Conservation (phyloP, 2,113 vertebrate species). For the Alligator mississippiensis region DNA sequence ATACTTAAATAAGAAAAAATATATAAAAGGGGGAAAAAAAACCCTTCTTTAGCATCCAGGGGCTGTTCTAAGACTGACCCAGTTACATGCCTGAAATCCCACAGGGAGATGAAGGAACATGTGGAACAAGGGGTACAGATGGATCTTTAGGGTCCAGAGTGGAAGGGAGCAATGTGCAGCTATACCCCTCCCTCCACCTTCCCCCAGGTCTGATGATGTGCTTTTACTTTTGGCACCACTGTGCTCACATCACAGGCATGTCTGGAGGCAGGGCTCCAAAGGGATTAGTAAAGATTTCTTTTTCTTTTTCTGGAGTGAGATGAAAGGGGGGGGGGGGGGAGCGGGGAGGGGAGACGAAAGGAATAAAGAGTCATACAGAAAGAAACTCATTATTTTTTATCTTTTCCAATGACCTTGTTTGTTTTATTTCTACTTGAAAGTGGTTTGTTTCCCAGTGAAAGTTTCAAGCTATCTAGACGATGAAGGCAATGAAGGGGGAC, state of each 20-base stretch:
- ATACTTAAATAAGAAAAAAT: background rate
- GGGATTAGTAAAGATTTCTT: conserved; percentile 74
- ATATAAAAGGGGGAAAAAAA: background rate
- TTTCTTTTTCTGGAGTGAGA: conserved; percentile 70
- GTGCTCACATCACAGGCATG: background rate
- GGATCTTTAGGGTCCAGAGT: background rate
- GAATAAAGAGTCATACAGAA: conserved; percentile 46
- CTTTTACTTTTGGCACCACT: background rate
- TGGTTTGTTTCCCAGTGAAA: conserved; percentile 27
- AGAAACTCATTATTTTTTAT: conserved; percentile 75
- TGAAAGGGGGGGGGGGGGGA: conserved; percentile 53
- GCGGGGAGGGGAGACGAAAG: background rate
- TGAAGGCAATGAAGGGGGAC: background rate
- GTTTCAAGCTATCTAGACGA: conserved; percentile 38
- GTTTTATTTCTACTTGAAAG: conserved; percentile 69
- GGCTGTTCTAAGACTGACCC: background rate
- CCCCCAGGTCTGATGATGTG: background rate
- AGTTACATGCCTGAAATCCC: background rate
- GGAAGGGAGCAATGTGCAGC: background rate
- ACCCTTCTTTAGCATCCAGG: background rate
- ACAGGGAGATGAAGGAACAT: background rate
- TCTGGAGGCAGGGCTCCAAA: conserved; percentile 49
- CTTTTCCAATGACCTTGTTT: conserved; percentile 77
- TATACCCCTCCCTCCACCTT: background rate
- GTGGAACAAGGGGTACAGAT: background rate